Base-by-base conservation (phyloP, 2,113 vertebrate species). In the Acrocephalus kingi region DNA sequence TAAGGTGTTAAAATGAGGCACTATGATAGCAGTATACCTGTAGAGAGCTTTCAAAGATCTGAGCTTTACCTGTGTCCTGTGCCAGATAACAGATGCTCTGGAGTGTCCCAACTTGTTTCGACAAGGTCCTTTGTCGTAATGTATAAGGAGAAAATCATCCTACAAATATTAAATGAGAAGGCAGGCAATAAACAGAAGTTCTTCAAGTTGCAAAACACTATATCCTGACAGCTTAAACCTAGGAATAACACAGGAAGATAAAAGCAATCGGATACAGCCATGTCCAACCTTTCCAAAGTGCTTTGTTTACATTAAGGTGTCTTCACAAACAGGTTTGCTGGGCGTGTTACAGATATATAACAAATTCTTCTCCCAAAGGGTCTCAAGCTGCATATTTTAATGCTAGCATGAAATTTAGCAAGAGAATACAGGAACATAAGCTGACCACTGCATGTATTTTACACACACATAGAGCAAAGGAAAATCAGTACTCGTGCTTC, bases 111-210 rank as follows among this genome's bases (percentile, higher is more conserved):
- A 97, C 97, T 99, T 99, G 98, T 99, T 99, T 84, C 99, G 98
- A 96, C 99, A 99, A 62, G 99, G 99, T 73, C 99, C 99, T 98
- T 99, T 99, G 97, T 99, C 99, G 0, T 99, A 99, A 96, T 99
- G 99, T 96, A 99, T 99, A 86, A 99, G 98, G 58, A 99, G 99
- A 93, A 99, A 99, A 96, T 99, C 99, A 31, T 99, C 99, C 99
- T 99, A 97, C 31, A 56, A 92, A 83, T 7, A 80, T 72, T n/a
- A 95, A 67, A 93, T 45, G 33, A 31, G 90, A 71, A 61, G 8
- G 15, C 5, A 77, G 19, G 48, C 22, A n/a, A 62, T 72, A 81
- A 91, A 37, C 19, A 62, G 7, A 52, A 85, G 17, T 66, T 78
- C 48, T 37, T 63, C 31, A 45, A 84, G 56, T 61, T 69, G 85